These are phyloP conservation scores for Myotis vivesi DNA, from an alignment of 2,797 vertebrate genomes.

Conservation along the genomic window DNA sequence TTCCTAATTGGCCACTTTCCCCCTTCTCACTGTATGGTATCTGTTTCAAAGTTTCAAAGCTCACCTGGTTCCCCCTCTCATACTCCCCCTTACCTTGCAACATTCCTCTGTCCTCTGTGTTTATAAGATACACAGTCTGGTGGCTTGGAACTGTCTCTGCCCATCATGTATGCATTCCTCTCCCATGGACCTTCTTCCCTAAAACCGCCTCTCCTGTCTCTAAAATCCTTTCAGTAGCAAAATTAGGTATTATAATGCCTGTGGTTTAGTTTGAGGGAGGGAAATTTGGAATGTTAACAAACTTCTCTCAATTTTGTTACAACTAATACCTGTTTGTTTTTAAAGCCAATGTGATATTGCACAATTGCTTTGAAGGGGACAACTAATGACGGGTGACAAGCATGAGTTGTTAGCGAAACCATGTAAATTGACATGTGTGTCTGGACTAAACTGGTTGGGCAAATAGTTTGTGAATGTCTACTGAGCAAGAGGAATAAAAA, in stretches of 20 bases:
- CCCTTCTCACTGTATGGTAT: too few relatives aligned
- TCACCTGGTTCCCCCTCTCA: too few relatives aligned
- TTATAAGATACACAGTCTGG: too few relatives aligned
- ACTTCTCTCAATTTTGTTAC: slow-evolving; percentile 20
- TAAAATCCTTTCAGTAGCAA: not conserved
- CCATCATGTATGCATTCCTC: too few relatives aligned
- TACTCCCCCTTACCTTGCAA: too few relatives aligned
- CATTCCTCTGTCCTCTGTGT: too few relatives aligned
- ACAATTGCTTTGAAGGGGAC: slow-evolving; percentile 82
- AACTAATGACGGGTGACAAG: slow-evolving; percentile 86
- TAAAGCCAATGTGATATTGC: not conserved
- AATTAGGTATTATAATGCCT: not conserved
- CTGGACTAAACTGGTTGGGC: slow-evolving; percentile 85
- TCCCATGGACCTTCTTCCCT: too few relatives aligned
- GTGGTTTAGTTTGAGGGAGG: not conserved
- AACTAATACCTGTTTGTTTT: slow-evolving; percentile 61
- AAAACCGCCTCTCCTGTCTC: too few relatives aligned
- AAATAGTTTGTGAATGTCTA: slow-evolving; percentile 84
- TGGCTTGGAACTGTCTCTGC: too few relatives aligned
- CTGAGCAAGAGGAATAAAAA: slow-evolving; percentile 74
- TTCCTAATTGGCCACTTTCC: too few relatives aligned
- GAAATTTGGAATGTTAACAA: not conserved
- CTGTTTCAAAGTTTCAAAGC: too few relatives aligned
- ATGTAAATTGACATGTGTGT: slow-evolving; percentile 85
- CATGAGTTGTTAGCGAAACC: slow-evolving; percentile 86